Percentiles rank a stretch among this genome's conserved stretches.
Conservation (phyloP, 2,888 invertebrate species). For the Drosophila fungiperda region DNA sequence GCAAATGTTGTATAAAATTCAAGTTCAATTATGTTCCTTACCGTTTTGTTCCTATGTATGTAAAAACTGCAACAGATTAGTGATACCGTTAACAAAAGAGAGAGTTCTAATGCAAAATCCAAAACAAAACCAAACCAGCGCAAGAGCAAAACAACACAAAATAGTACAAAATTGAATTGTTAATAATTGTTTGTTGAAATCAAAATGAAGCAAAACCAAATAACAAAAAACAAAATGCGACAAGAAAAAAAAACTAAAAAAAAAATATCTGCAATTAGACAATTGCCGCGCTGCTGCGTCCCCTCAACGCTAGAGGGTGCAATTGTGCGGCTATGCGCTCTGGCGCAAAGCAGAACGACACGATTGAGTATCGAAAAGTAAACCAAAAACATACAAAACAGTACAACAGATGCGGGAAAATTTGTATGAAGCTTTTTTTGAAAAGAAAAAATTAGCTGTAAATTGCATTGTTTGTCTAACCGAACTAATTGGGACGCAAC, state of each 20-base stretch:
- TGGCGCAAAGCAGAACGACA: constrained; percentile 8
- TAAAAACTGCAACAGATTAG: constrained; percentile 67
- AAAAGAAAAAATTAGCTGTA: constrained; percentile 42
- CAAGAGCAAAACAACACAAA: constrained; percentile 33
- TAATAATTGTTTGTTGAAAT: constrained; percentile 69
- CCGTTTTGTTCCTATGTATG: constrained; percentile 76
- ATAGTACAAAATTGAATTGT: constrained; percentile 77
- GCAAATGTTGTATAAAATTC: constrained; percentile 73
- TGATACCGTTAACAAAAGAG: constrained; percentile 71
- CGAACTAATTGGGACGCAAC: constrained; percentile 69
- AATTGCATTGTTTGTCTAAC: constrained; percentile 70
- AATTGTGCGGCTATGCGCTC: constrained; percentile 10
- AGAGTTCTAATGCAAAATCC: constrained; percentile 43
- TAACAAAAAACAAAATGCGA: constrained; percentile 24
- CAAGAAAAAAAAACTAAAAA: constrained; percentile 23
- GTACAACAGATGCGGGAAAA: constrained; percentile 76
- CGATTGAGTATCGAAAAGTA: constrained; percentile 30
- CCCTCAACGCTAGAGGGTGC: constrained; percentile 8
- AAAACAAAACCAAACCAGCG: constrained; percentile 25
- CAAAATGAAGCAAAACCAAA: constrained; percentile 36
- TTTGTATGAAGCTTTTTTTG: constrained; percentile 59
- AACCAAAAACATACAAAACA: constrained; percentile 14
- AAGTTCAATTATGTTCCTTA: constrained; percentile 80
- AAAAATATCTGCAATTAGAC: constrained; percentile 32
- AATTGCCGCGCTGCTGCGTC: constrained; percentile 8